Evolutionary conservation across 2,797 vertebrate genomes (phyloP).

Genomic region (Bufotes viridis): DNA sequence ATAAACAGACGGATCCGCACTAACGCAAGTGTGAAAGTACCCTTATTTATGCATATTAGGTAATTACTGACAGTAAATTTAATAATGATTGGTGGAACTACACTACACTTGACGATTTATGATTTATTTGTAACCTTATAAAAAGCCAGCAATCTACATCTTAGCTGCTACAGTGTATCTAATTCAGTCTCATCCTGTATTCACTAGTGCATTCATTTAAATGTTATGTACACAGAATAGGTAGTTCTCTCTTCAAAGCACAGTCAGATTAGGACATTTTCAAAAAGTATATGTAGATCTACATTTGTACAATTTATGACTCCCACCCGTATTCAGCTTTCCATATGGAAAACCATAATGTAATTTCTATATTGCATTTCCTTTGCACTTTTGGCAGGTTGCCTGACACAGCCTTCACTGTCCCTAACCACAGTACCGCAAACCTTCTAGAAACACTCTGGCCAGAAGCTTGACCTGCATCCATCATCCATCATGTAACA

Average conservation of each 20-base stretch:
- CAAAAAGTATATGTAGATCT: slow-evolving; percentile 29
- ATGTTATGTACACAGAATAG: background rate
- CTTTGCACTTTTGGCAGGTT: slow-evolving; percentile 52
- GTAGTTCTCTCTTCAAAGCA: background rate
- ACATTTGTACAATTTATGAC: slow-evolving; percentile 40
- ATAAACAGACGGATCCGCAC: too few species aligned
- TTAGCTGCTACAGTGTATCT: background rate
- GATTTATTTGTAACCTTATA: background rate
- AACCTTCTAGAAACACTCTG: slow-evolving; percentile 58
- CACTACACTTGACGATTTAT: background rate
- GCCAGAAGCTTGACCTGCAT: slow-evolving; percentile 59
- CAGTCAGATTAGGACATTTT: slow-evolving; percentile 21
- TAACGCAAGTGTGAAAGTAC: too few species aligned
- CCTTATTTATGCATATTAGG: background rate
- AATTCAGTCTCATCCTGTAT: background rate
- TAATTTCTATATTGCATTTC: slow-evolving; percentile 54
- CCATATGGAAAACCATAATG: slow-evolving; percentile 60
- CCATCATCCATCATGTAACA: slow-evolving; percentile 62
- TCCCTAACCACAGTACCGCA: slow-evolving; percentile 58
- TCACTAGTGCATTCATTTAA: background rate
- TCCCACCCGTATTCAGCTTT: slow-evolving; percentile 49
- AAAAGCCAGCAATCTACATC: background rate
- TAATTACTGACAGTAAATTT: background rate
- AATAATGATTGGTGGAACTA: background rate
- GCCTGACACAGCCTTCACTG: slow-evolving; percentile 59